These are phyloP conservation scores for Noctilio leporinus DNA, from an alignment of 2,113 vertebrate species.

Conservation along the genomic window DNA sequence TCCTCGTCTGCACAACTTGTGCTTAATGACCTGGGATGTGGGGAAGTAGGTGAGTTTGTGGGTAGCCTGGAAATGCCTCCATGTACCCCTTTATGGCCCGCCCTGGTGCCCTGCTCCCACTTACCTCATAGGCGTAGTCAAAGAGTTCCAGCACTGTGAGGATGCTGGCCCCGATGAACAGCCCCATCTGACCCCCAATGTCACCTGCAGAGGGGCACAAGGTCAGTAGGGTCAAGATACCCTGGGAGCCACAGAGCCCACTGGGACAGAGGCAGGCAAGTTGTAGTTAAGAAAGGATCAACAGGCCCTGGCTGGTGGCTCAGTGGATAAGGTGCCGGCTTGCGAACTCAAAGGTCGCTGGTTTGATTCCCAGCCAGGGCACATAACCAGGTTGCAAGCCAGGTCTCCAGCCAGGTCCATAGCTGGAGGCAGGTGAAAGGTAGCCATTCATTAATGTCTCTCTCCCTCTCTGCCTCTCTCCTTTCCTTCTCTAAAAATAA, in stretches of 20 bases:
- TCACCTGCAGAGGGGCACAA: conserved; percentile 84
- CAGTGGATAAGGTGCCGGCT: no score
- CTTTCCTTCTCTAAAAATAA: no score
- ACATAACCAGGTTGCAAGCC: no score
- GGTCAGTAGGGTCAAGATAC: background rate
- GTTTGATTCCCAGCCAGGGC: no score
- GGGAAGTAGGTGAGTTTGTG: background rate
- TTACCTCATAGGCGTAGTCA: conserved; percentile 97
- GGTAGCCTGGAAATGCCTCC: background rate
- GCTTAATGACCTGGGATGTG: conserved; percentile 90
- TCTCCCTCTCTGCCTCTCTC: no score
- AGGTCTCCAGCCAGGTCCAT: no score
- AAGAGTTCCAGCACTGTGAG: conserved; percentile 96
- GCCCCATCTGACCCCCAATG: conserved; percentile 98
- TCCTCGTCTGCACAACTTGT: conserved; percentile 90
- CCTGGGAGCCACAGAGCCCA: background rate
- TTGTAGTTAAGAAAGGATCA: background rate
- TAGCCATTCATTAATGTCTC: no score
- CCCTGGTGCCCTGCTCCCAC: background rate
- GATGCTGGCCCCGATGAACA: conserved; percentile 98
- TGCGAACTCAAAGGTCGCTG: no score
- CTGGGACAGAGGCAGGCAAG: background rate
- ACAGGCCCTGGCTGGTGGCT: no score
- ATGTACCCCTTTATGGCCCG: no score
- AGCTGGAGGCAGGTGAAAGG: no score